Evolutionary conservation across 2,113 vertebrate genomes (phyloP).

Genomic region (Aix galericulata): DNA sequence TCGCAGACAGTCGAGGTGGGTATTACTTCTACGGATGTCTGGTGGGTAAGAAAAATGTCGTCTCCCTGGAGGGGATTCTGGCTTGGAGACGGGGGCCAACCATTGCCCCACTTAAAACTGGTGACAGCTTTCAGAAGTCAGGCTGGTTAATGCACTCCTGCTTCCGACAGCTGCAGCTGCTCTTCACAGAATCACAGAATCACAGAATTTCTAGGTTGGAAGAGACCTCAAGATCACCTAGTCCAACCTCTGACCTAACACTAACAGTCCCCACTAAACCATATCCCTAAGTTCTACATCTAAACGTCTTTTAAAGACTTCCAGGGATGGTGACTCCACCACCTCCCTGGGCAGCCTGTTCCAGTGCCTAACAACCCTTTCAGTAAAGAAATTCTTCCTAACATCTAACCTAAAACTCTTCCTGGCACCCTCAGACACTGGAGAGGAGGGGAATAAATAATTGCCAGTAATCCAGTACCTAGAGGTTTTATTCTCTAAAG

Average conservation of each 20-base stretch:
- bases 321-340: too few relatives aligned
- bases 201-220: too few relatives aligned
- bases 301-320: too few relatives aligned
- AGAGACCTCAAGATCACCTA: too few relatives aligned
- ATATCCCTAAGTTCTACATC: too few relatives aligned
- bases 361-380: too few relatives aligned
- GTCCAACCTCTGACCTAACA: too few relatives aligned
- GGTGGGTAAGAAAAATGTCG: not conserved
- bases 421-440: not conserved
- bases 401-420: too few relatives aligned
- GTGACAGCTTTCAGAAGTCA: not conserved
- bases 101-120: not conserved
- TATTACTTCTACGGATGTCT: not conserved
- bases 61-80: not conserved
- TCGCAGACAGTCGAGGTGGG: fast-evolving
- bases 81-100: not conserved
- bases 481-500: not conserved
- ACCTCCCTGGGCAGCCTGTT: too few relatives aligned
- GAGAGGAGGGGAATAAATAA: not conserved
- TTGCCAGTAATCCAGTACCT: not conserved
- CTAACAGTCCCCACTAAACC: too few relatives aligned
- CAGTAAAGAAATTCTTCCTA: too few relatives aligned
- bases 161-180: not conserved
- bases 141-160: fast-evolving
- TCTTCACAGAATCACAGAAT: too few relatives aligned